Conservation (phyloP, 2,888 invertebrate species). For the Protonemura montana region DNA sequence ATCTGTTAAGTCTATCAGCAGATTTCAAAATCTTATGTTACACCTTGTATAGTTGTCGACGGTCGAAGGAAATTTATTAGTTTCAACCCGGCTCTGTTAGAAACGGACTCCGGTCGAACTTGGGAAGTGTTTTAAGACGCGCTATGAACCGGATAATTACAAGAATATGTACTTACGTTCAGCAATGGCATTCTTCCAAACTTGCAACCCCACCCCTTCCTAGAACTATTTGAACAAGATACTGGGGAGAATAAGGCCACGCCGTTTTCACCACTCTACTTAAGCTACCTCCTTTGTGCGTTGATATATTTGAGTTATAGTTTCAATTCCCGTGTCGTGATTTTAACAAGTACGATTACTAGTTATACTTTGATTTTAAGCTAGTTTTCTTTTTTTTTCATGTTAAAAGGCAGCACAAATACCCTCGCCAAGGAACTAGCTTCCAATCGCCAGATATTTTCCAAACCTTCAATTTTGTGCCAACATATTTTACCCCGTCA, state of each 20-base stretch:
- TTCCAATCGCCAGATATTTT: background rate
- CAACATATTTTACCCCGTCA: background rate
- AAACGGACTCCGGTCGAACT: background rate
- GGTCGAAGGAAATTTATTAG: background rate
- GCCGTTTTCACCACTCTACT: background rate
- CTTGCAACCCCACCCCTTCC: background rate
- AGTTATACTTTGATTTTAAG: too few species aligned
- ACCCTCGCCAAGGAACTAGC: background rate
- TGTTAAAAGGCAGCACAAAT: too few species aligned
- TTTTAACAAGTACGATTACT: too few species aligned
- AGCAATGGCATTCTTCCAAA: background rate
- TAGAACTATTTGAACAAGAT: background rate
- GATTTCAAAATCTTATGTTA: slow-evolving; percentile 1
- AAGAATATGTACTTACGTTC: background rate
- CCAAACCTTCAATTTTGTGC: background rate
- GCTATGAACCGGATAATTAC: background rate
- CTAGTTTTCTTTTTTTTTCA: too few species aligned
- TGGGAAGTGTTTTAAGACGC: background rate
- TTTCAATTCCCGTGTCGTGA: too few species aligned
- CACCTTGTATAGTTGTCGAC: background rate
- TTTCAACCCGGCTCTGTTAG: background rate
- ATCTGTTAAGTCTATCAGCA: background rate
- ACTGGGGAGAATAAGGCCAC: background rate
- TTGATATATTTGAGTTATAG: too few species aligned
- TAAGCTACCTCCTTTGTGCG: too few species aligned